A percentile compares a stretch with the other conserved stretches of the same genome.
Evolutionary conservation across 2,797 vertebrate species (phyloP).

Genomic region (Babyrousa celebensis): DNA sequence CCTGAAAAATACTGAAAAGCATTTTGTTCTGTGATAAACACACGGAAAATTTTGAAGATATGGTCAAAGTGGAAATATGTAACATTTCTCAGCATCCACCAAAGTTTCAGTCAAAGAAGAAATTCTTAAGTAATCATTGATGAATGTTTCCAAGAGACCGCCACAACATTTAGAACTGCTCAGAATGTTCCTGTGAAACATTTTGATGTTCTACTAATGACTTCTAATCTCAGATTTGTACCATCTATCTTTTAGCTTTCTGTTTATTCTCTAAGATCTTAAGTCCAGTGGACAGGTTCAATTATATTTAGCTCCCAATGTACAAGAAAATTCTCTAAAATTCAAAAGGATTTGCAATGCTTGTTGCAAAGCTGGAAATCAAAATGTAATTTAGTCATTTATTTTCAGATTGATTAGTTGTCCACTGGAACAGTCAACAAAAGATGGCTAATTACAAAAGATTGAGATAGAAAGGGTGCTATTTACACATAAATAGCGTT

Average conservation of each 20-base stretch:
- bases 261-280: constrained; percentile 47
- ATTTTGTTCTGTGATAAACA: neutral
- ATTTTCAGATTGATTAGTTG: constrained; percentile 74
- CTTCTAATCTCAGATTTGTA: neutral
- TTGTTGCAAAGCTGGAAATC: constrained; percentile 59
- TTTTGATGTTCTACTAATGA: neutral
- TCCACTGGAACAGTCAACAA: constrained; percentile 78
- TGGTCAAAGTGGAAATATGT: neutral
- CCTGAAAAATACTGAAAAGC: neutral
- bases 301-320: neutral
- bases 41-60: neutral
- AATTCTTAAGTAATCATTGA: neutral
- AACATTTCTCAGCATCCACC: neutral
- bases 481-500: constrained; percentile 73
- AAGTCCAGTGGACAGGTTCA: neutral
- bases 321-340: constrained; percentile 57
- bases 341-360: neutral
- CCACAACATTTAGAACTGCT: neutral
- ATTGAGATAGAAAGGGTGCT: constrained; percentile 43
- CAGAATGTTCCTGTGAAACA: neutral
- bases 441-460: constrained; percentile 74
- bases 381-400: constrained; percentile 65
- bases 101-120: neutral
- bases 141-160: neutral
- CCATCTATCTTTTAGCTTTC: neutral